phyloP scores from a whole-genome alignment of 2,113 vertebrate genomes.

The Aspiorhynchus laticeps region DNA sequence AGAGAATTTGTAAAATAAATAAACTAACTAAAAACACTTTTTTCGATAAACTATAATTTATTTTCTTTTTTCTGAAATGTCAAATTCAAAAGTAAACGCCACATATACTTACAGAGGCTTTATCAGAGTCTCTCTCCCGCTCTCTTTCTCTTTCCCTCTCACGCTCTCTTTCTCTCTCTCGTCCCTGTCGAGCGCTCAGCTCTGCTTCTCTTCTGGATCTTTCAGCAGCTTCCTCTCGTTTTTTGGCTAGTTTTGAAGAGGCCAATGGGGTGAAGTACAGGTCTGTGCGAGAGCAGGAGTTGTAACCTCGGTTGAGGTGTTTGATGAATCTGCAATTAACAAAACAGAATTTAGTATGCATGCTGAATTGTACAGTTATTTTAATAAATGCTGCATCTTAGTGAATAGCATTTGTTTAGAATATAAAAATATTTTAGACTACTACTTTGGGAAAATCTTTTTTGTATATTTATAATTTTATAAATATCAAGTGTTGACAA shows the following conservation, averaged over 20 bases:
- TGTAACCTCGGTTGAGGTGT: constrained; percentile 93
- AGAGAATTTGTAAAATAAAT: neutral
- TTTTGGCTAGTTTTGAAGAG: constrained; percentile 95
- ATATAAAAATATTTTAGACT: neutral
- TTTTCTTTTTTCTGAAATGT: neutral
- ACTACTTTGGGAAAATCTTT: neutral
- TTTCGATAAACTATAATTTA: neutral
- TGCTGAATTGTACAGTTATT: neutral
- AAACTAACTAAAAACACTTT: neutral
- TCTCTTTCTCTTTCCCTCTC: constrained; percentile 85
- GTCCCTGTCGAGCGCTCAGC: constrained; percentile 89
- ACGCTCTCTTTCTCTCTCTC: constrained; percentile 88
- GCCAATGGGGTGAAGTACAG: constrained; percentile 94
- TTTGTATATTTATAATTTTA: neutral
- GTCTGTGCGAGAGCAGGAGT: constrained; percentile 92
- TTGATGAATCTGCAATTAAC: constrained; percentile 87
- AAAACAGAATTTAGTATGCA: neutral
- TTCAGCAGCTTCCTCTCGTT: constrained; percentile 92
- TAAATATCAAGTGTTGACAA: neutral
- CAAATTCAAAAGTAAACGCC: neutral
- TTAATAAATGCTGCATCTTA: neutral
- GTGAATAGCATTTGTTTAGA: neutral
- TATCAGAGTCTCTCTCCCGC: constrained; percentile 75
- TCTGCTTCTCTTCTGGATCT: constrained; percentile 90
- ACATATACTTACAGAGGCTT: constrained; percentile 45